These are phyloP conservation scores for Neoniphon sammara DNA, from an alignment of 2,797 vertebrate genomes.

Conservation along the genomic window DNA sequence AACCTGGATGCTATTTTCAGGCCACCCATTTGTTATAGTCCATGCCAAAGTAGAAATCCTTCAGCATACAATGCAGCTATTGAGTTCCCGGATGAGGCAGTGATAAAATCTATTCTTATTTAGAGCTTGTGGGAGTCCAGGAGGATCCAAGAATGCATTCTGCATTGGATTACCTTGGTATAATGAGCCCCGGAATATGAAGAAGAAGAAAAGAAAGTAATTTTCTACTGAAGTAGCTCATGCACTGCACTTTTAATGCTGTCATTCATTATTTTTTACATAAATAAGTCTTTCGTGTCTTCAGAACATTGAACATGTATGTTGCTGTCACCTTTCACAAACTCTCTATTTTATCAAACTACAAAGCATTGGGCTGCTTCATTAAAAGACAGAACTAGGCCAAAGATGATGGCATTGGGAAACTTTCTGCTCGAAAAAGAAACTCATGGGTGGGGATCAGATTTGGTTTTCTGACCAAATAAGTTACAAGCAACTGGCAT, in stretches of 20 bases:
- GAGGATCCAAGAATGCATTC: conserved; percentile 44
- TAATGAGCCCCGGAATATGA: conserved; percentile 43
- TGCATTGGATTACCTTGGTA: conserved; percentile 66
- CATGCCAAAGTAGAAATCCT: conserved; percentile 62
- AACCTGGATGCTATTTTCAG: conserved; percentile 70
- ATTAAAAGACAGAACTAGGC: conserved; percentile 69
- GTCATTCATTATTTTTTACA: conserved; percentile 54
- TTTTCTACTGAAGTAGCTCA: conserved; percentile 24
- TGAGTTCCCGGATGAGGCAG: conserved; percentile 56
- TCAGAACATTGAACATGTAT: conserved; percentile 47
- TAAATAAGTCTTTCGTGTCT: conserved; percentile 58
- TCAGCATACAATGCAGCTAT: conserved; percentile 65
- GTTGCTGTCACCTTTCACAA: conserved; percentile 66
- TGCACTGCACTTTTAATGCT: conserved; percentile 38
- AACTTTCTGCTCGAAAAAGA: conserved; percentile 49
- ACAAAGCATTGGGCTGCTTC: conserved; percentile 66
- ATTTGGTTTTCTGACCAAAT: conserved; percentile 64
- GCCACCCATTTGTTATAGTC: conserved; percentile 66
- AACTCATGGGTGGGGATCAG: conserved; percentile 54
- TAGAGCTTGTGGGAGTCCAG: conserved; percentile 57
- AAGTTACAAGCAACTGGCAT: conserved; percentile 55
- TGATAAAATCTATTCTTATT: conserved; percentile 74
- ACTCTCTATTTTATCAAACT: conserved; percentile 72
- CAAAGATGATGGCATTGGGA: conserved; percentile 64
- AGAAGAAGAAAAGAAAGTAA: conserved; percentile 31